Evolutionary conservation across 23 tunicate species (phyloP).

Genomic region (Ascidia mentula): DNA sequence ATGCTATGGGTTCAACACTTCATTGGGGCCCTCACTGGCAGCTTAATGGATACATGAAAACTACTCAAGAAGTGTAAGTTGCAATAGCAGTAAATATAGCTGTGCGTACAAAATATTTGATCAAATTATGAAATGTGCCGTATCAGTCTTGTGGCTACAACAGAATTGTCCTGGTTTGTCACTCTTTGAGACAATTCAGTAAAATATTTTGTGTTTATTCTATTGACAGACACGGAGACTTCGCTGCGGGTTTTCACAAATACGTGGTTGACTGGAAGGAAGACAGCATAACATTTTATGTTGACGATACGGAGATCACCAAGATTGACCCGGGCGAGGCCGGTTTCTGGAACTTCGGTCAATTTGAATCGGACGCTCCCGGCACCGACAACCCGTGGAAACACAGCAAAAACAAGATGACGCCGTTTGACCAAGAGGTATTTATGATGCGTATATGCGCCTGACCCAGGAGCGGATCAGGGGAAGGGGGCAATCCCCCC

Average conservation of each 20-base stretch:
- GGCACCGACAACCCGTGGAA: conserved; percentile 87
- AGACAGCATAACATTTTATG: conserved; percentile 41
- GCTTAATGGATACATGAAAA: conserved; percentile 64
- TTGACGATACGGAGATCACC: conserved; percentile 42
- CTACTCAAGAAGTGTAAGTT: conserved; percentile 79
- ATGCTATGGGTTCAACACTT: conserved; percentile 78
- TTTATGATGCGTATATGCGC: neutral
- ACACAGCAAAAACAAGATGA: conserved; percentile 58
- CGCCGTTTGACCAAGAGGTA: conserved; percentile 88
- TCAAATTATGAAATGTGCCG: no score
- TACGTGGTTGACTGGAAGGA: conserved; percentile 79
- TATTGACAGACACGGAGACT: conserved; percentile 45
- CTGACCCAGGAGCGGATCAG: no score
- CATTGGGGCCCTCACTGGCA: conserved; percentile 99
- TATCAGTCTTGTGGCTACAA: no score
- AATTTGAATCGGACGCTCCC: conserved; percentile 57
- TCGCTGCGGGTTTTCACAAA: conserved; percentile 50
- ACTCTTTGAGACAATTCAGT: no score
- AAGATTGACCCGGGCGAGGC: conserved; percentile 59
- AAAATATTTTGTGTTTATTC: no score
- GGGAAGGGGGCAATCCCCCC: no score
- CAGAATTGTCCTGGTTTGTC: no score
- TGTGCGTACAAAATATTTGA: no score
- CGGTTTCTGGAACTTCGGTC: conserved; percentile 83
- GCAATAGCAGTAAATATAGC: no score